phyloP scores from a whole-genome alignment of 1,140 invertebrate species.

The Oreohelix idahoensis region DNA sequence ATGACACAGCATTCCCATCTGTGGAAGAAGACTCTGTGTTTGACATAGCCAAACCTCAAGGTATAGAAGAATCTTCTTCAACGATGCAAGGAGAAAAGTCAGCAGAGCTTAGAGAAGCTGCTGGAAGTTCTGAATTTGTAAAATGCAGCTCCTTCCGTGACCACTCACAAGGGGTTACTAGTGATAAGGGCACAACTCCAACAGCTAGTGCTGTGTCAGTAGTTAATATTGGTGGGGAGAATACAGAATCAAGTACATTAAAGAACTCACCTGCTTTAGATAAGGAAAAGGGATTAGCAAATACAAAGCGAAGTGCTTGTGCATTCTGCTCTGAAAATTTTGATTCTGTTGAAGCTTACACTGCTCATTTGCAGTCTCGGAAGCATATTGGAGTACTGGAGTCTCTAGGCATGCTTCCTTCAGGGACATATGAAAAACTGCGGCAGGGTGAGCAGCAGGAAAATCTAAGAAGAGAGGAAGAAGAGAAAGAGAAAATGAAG shows the following conservation, averaged over 20 bases:
- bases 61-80: background rate
- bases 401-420: conserved; percentile 92
- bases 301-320: conserved; percentile 17
- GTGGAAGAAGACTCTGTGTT: conserved; percentile 17
- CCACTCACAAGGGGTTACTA: background rate
- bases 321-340: conserved; percentile 44
- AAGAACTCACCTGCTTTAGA: background rate
- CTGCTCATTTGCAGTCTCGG: conserved; percentile 96
- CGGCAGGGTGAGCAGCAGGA: conserved; percentile 80
- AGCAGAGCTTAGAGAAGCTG: background rate
- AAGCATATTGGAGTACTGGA: conserved; percentile 97
- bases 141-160: background rate
- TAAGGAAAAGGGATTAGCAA: background rate
- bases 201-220: background rate
- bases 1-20: conserved; percentile 30
- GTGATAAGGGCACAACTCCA: conserved; percentile 33
- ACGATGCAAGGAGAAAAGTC: background rate
- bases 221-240: background rate
- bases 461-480: background rate
- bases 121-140: background rate
- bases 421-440: conserved; percentile 95
- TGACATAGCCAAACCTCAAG: background rate
- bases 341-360: conserved; percentile 84
- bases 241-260: background rate
- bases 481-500: background rate